Evolutionary conservation across 2,113 vertebrate genomes (phyloP).

Genomic region (Erythrocercus mccallii): DNA sequence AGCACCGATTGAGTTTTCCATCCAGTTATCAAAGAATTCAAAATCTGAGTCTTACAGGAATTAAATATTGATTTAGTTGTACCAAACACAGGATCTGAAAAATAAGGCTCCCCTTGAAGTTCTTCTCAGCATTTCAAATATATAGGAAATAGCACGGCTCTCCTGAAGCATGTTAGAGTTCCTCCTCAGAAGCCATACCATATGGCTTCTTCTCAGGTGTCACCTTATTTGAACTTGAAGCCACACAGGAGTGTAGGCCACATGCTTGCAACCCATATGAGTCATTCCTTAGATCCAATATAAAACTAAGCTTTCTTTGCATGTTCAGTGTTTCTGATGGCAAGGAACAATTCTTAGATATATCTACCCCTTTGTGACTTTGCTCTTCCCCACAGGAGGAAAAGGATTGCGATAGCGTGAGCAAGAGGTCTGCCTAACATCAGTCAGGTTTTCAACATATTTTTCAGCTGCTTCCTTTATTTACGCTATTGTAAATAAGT

Average conservation of each 20-base stretch:
- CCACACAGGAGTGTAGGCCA: neutral
- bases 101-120: neutral
- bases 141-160: neutral
- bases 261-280: neutral
- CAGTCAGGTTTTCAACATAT: neutral
- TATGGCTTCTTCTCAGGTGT: neutral
- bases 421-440: neutral
- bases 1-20: neutral
- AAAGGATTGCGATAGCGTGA: neutral
- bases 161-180: neutral
- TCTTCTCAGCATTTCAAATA: neutral
- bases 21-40: neutral
- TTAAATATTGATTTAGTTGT: neutral
- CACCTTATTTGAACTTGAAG: neutral
- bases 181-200: neutral
- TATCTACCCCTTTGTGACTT: neutral
- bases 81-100: neutral
- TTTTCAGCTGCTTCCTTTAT: conserved; percentile 49
- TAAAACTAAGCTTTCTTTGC: neutral
- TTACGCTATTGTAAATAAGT: conserved; percentile 8
- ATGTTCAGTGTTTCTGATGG: neutral
- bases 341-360: neutral
- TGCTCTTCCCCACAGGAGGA: neutral
- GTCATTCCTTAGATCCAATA: neutral
- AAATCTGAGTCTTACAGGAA: neutral